These are phyloP conservation scores for Alectura lathami DNA, from an alignment of 2,113 vertebrate genomes.

Conservation along the genomic window DNA sequence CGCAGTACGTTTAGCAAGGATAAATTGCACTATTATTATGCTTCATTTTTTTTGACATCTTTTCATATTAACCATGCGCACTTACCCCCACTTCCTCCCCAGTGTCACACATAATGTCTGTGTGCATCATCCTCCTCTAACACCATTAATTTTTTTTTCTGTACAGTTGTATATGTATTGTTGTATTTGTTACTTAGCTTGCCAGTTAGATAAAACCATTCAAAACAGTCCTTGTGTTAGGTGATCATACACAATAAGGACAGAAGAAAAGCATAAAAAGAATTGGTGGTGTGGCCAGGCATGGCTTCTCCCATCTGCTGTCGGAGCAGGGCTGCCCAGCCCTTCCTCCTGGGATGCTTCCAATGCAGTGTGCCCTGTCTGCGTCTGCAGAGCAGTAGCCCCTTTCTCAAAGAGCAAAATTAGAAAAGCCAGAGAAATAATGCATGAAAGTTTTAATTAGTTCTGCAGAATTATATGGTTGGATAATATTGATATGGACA, in stretches of 20 bases:
- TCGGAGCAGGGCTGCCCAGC: neutral
- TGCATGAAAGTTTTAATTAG: neutral
- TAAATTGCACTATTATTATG: conserved; percentile 94
- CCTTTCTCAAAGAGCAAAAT: neutral
- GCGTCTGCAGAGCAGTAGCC: neutral
- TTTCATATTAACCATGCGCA: conserved; percentile 81
- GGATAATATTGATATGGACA: neutral
- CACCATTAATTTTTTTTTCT: conserved; percentile 52
- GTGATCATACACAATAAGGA: neutral
- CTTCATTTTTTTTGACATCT: conserved; percentile 85
- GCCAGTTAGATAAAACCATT: conserved; percentile 13
- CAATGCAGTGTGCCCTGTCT: fast-evolving
- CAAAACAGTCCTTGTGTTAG: neutral
- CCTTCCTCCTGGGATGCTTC: neutral
- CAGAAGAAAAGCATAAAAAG: neutral
- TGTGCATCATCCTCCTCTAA: conserved; percentile 49
- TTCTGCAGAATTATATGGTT: neutral
- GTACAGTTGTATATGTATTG: neutral
- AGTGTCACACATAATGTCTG: conserved; percentile 61
- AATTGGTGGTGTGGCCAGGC: neutral
- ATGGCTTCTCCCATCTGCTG: neutral
- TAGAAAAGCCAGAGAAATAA: neutral
- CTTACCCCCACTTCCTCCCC: conserved; percentile 68
- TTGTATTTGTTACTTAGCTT: conserved; percentile 62
- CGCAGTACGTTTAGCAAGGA: conserved; percentile 86